Evolutionary conservation across 2,888 invertebrate species (phyloP).

Genomic region (Monochamus alternatus): DNA sequence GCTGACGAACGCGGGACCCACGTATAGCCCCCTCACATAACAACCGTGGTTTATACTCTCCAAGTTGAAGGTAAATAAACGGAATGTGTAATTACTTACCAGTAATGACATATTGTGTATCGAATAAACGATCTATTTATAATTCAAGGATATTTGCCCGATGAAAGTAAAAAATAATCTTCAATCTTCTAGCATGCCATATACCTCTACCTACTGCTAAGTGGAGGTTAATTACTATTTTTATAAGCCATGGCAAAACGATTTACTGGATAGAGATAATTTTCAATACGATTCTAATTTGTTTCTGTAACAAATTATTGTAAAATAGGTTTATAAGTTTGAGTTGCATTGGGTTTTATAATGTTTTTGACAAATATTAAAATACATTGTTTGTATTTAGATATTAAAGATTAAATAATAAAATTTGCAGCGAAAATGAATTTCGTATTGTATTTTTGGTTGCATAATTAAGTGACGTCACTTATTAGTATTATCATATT

Average conservation of each 20-base stretch:
- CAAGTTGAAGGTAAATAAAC: slow-evolving; percentile 58
- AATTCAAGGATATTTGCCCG: slow-evolving; percentile 49
- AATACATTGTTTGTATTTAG: no score
- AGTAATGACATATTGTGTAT: slow-evolving; percentile 57
- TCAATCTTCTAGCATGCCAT: background rate
- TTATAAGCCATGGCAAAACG: background rate
- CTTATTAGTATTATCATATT: no score
- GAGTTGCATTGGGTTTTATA: no score
- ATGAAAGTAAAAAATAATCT: slow-evolving; percentile 2
- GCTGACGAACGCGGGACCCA: slow-evolving; percentile 58
- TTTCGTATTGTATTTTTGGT: no score
- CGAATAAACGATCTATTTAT: slow-evolving; percentile 54
- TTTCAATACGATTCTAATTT: no score
- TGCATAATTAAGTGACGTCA: no score
- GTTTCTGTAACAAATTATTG: no score
- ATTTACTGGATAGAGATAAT: no score
- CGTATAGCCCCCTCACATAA: slow-evolving; percentile 52
- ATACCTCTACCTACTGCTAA: background rate
- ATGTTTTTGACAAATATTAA: no score
- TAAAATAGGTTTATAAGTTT: no score
- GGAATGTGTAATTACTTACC: slow-evolving; percentile 62
- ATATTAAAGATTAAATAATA: no score
- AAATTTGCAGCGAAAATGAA: no score
- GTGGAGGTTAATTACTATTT: slow-evolving; percentile 1
- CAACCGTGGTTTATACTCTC: slow-evolving; percentile 43